A percentile compares a stretch with the other conserved stretches of the same genome.
Evolutionary conservation across 2,888 invertebrate genomes (phyloP).

Genomic region (Alcis repandata): DNA sequence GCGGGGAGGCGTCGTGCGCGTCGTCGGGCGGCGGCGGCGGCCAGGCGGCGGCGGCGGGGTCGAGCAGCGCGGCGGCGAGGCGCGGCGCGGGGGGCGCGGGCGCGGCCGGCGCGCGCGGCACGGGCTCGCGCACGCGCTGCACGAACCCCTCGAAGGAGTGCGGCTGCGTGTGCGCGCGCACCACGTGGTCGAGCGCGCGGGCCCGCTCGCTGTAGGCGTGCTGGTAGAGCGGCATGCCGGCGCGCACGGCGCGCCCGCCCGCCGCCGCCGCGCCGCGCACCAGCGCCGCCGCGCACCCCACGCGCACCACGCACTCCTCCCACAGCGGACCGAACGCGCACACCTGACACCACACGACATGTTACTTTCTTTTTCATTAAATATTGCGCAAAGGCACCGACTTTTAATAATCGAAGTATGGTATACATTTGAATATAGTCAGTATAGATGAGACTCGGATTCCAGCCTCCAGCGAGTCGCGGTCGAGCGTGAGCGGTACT

Average conservation of each 20-base stretch:
- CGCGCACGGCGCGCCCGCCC: slow-evolving; percentile 96
- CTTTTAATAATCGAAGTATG: too few species aligned
- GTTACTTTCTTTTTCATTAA: too few species aligned
- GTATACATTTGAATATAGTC: neutral
- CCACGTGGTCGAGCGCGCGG: slow-evolving; percentile 93
- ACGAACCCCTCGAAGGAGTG: slow-evolving; percentile 95
- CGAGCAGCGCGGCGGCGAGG: slow-evolving; percentile 87
- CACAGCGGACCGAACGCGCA: slow-evolving; percentile 98
- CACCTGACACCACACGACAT: slow-evolving; percentile 81
- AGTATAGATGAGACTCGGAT: neutral
- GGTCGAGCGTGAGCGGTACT: slow-evolving; percentile 51
- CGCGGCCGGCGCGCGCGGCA: slow-evolving; percentile 42
- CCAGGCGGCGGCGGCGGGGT: slow-evolving; percentile 69
- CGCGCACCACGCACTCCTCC: slow-evolving; percentile 92
- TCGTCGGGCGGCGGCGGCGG: slow-evolving; percentile 70
- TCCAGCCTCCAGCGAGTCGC: too few species aligned
- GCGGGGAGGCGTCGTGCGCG: slow-evolving; percentile 85
- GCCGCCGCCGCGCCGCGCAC: slow-evolving; percentile 95
- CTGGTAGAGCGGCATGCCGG: slow-evolving; percentile 95
- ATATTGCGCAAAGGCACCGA: too few species aligned
- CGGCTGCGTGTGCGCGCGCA: slow-evolving; percentile 93
- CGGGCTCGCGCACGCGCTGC: slow-evolving; percentile 73
- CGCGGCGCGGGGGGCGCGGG: slow-evolving; percentile 83
- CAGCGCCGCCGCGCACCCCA: slow-evolving; percentile 91
- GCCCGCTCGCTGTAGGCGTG: slow-evolving; percentile 97